Evolutionary conservation across 2,797 vertebrate species (phyloP).

Genomic region (Lepus townsendii): DNA sequence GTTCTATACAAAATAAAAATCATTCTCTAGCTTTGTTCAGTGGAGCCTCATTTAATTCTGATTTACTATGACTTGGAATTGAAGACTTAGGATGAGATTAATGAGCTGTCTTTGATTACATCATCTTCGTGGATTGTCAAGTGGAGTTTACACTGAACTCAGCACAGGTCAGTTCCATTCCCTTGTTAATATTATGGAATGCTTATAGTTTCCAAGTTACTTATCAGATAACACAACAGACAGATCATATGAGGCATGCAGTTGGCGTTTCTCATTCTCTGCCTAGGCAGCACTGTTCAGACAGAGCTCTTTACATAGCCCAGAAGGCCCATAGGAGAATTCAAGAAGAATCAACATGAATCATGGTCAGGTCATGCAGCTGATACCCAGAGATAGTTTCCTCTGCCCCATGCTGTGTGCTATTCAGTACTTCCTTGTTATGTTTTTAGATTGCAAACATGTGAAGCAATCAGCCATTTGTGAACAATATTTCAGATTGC

Average conservation of each 20-base stretch:
- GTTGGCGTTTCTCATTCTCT: constrained; percentile 75
- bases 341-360: constrained; percentile 65
- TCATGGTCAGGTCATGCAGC: neutral
- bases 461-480: neutral
- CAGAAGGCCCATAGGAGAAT: constrained; percentile 63
- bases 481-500: neutral
- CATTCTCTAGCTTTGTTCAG: constrained; percentile 73
- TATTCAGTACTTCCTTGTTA: constrained; percentile 55
- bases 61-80: constrained; percentile 84
- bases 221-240: constrained; percentile 84
- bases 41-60: constrained; percentile 84
- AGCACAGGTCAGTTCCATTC: constrained; percentile 79
- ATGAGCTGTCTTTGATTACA: constrained; percentile 85
- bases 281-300: constrained; percentile 42
- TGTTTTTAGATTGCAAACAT: neutral
- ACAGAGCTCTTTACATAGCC: constrained; percentile 71
- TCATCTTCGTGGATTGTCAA: constrained; percentile 85
- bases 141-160: constrained; percentile 77
- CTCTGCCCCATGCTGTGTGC: neutral
- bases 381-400: constrained; percentile 28
- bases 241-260: constrained; percentile 76
- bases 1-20: constrained; percentile 58
- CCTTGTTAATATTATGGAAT: constrained; percentile 72
- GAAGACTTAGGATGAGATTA: constrained; percentile 83
- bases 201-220: constrained; percentile 83